Base-by-base conservation (phyloP, 2,113 vertebrate genomes). In the Bubo blakistoni region DNA sequence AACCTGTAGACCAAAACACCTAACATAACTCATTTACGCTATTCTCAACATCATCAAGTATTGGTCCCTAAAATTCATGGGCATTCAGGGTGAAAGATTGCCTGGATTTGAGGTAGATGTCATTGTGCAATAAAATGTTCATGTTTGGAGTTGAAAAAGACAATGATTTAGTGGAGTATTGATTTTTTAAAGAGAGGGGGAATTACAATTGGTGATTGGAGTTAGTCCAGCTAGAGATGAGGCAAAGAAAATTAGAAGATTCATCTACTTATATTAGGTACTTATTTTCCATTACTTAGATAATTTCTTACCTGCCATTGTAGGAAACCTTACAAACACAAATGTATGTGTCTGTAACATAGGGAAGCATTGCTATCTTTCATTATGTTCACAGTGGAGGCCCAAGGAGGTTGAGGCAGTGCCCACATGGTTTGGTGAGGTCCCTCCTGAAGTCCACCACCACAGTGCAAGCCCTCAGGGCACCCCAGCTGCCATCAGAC, bases 151-250 rank as follows among this genome's bases (percentile, higher is more conserved):
- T 54, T 58, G 63, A 49, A 94, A 89, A 94, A 77, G 58, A 57
- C 82, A 88, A 86, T 89, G 36, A 95, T 91, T 86, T 95, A 95
- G 63, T 51, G 36, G 11, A 57, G 44, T 90, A 97, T 96, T 93
- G 96, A 96, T 96, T 92, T 92, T 85, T 71, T 78, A 90, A 81
- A 51, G 76, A 91, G 30, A 55, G 16, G 15, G 4, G 40, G 49
- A 94, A 88, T 95, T 93, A 72, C 14, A 4, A 55, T 51, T 92
- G 54, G 54, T 80, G 18, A 63, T 71, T 96, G 93, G 93, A 95
- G 44, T 52, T 77, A 71, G 71, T 95, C 95, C 96, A 97, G 76
- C 40, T 30, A 77, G 26, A 92, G 67, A 91, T 91, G 91, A 96
- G 71, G 92, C 66, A 96, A 94, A 76, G 89, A 81, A 90, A 87